phyloP scores from a whole-genome alignment of 2,888 invertebrate genomes.

The Unio pictorum region DNA sequence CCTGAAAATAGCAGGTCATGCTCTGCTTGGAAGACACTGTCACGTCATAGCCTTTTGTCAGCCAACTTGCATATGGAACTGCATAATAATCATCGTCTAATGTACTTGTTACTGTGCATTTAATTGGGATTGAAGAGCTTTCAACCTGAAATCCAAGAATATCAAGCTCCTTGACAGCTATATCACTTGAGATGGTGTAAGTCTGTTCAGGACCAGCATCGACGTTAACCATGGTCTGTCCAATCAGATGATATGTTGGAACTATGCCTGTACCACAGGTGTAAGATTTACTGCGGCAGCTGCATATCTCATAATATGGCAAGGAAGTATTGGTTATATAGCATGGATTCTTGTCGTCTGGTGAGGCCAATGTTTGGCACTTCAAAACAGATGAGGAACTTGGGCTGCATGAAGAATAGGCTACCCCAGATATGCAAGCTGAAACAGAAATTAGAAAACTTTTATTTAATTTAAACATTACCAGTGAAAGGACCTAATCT shows the following conservation, averaged over 20 bases:
- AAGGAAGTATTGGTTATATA: constrained; percentile 38
- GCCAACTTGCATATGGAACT: constrained; percentile 15
- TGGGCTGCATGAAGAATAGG: background rate
- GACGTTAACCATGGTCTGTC: constrained; percentile 25
- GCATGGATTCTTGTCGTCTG: constrained; percentile 32
- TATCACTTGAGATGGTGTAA: constrained; percentile 14
- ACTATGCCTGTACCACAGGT: constrained; percentile 11
- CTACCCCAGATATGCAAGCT: no score
- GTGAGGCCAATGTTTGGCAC: background rate
- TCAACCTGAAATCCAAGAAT: constrained; percentile 46
- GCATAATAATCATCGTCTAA: constrained; percentile 17
- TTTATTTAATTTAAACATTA: no score
- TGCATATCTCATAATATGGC: constrained; percentile 39
- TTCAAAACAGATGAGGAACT: background rate
- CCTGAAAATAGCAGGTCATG: constrained; percentile 40
- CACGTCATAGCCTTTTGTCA: constrained; percentile 13
- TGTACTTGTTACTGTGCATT: constrained; percentile 30
- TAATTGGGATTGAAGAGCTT: constrained; percentile 20
- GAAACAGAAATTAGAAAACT: no score
- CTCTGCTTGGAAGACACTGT: constrained; percentile 4
- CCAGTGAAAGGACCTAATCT: no score
- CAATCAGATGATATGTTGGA: constrained; percentile 28
- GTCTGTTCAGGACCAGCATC: constrained; percentile 21
- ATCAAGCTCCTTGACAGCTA: constrained; percentile 36
- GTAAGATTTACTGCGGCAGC: constrained; percentile 32